These are phyloP conservation scores for Lophotriccus pileatus DNA, from an alignment of 2,797 vertebrate species.

Conservation along the genomic window DNA sequence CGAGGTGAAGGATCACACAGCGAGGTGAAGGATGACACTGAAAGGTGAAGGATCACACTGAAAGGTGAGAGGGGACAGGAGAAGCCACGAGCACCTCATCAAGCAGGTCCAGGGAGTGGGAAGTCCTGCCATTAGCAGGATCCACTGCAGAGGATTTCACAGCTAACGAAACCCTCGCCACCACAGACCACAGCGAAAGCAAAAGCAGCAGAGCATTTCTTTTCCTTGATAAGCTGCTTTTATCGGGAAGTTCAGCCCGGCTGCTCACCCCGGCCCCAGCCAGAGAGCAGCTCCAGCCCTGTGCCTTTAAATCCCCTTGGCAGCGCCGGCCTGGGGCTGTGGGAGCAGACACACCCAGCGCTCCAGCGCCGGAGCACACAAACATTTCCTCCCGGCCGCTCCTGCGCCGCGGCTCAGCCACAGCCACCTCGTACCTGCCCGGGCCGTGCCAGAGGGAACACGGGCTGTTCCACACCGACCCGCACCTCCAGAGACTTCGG, in stretches of 20 bases:
- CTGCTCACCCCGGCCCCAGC: background rate
- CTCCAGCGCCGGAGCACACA: slow-evolving; percentile 2
- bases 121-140: background rate
- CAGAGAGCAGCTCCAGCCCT: background rate
- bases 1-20: background rate
- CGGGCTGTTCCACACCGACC: background rate
- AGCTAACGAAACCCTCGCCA: background rate
- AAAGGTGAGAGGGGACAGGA: background rate
- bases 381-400: slow-evolving; percentile 39
- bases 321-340: background rate
- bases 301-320: slow-evolving; percentile 21
- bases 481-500: background rate
- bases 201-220: background rate
- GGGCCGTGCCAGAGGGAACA: background rate
- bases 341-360: slow-evolving; percentile 22
- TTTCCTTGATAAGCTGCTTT: background rate
- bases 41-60: background rate
- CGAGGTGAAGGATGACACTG: no score
- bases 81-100: background rate
- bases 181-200: background rate
- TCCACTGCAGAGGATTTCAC: background rate
- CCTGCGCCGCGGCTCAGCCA: background rate
- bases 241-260: background rate
- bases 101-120: background rate
- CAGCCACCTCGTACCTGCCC: background rate